These are phyloP conservation scores for Teleogryllus oceanicus DNA, from an alignment of 2,888 invertebrate genomes.

Conservation along the genomic window DNA sequence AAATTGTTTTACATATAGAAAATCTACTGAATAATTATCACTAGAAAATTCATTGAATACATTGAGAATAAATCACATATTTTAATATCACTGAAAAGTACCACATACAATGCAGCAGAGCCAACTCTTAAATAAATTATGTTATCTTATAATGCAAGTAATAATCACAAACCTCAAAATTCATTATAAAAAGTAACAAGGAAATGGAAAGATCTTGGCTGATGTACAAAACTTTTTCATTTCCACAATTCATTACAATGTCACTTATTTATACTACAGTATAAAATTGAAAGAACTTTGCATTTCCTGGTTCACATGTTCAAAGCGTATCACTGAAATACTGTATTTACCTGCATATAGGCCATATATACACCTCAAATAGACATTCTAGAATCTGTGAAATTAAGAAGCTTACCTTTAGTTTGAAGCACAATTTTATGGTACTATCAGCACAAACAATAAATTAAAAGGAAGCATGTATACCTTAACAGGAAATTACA, in stretches of 20 bases:
- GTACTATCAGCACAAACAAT: too few relatives aligned
- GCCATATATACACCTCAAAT: not conserved
- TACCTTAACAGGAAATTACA: too few relatives aligned
- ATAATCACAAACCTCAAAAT: constrained; percentile 18
- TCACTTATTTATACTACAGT: not conserved
- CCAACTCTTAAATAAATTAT: not conserved
- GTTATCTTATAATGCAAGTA: not conserved
- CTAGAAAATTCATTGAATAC: not conserved
- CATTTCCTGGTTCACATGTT: constrained; percentile 6
- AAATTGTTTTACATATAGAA: too few relatives aligned
- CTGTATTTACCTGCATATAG: not conserved
- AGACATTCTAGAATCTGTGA: too few relatives aligned
- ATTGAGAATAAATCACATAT: not conserved
- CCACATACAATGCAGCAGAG: not conserved
- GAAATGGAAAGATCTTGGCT: not conserved
- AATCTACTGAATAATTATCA: too few relatives aligned
- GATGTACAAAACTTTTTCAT: not conserved
- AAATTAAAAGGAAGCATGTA: too few relatives aligned
- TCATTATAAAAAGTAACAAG: constrained; percentile 2
- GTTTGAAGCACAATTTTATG: not conserved
- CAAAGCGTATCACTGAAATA: not conserved
- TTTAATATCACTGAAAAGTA: not conserved
- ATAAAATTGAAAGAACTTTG: not conserved
- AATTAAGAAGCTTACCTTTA: too few relatives aligned
- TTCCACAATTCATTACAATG: not conserved